phyloP scores from a whole-genome alignment of 2,888 invertebrate species.

The Sphecodes monilicornis region DNA sequence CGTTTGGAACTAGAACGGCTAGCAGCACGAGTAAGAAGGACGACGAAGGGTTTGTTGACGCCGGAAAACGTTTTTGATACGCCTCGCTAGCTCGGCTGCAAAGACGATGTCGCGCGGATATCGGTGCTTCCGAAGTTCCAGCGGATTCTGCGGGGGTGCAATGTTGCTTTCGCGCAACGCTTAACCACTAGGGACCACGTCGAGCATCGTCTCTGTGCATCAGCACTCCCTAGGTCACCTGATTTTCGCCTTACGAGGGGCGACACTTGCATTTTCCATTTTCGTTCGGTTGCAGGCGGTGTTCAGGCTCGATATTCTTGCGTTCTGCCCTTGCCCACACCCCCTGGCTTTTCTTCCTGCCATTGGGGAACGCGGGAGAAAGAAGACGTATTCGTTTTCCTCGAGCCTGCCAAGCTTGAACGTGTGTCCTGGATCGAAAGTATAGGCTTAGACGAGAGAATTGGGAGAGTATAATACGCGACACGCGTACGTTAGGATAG shows the following conservation, averaged over 20 bases:
- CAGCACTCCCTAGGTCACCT: slow-evolving; percentile 23
- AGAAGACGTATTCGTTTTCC: background rate
- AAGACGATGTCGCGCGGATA: slow-evolving; percentile 37
- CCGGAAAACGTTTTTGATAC: background rate
- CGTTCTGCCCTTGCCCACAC: slow-evolving; percentile 22
- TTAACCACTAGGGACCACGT: slow-evolving; percentile 60
- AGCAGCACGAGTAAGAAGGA: background rate
- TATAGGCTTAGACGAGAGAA: slow-evolving; percentile 64
- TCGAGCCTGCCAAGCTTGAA: background rate
- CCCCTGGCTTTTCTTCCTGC: slow-evolving; percentile 8
- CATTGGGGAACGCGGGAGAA: background rate
- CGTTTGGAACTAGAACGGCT: background rate
- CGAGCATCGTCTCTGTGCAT: slow-evolving; percentile 55
- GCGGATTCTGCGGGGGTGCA: slow-evolving; percentile 19
- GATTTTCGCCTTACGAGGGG: slow-evolving; percentile 21
- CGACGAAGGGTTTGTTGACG: slow-evolving; percentile 16
- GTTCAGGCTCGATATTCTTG: background rate
- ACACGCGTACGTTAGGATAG: slow-evolving; percentile 48
- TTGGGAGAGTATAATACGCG: slow-evolving; percentile 14
- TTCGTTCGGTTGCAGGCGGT: background rate
- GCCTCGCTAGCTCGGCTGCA: slow-evolving; percentile 30
- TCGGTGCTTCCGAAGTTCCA: slow-evolving; percentile 27
- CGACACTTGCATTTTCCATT: slow-evolving; percentile 35
- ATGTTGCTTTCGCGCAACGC: slow-evolving; percentile 55
- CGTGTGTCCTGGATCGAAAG: slow-evolving; percentile 69